These are phyloP conservation scores for Cynopterus brachyotis DNA, from an alignment of 2,113 vertebrate genomes.

Conservation along the genomic window DNA sequence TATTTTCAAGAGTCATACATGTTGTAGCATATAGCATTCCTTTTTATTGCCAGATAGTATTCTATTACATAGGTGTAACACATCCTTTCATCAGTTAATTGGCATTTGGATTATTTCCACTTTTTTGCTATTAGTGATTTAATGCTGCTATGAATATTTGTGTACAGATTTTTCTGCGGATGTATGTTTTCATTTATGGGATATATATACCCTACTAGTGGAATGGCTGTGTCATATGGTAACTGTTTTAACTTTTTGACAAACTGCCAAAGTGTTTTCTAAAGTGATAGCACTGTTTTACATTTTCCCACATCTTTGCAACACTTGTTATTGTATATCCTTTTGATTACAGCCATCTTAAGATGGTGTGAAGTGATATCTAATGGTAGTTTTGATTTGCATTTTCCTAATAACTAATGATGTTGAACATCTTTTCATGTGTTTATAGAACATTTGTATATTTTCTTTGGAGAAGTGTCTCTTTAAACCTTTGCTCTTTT, in stretches of 20 bases:
- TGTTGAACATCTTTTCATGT: neutral
- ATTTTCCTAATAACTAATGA: slow-evolving; percentile 6
- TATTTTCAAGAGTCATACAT: slow-evolving; percentile 11
- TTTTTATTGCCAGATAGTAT: slow-evolving; percentile 22
- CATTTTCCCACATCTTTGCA: neutral
- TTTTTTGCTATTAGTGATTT: slow-evolving; percentile 9
- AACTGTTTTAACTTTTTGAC: slow-evolving; percentile 25
- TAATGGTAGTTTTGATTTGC: slow-evolving; percentile 18
- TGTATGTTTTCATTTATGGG: slow-evolving; percentile 25
- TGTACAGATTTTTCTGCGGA: neutral
- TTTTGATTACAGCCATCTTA: neutral
- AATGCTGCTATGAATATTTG: neutral
- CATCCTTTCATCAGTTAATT: neutral
- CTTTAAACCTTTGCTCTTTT: neutral
- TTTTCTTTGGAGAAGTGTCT: neutral
- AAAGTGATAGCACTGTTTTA: neutral
- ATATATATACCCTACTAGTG: neutral
- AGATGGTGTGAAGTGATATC: neutral
- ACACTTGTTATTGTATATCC: neutral
- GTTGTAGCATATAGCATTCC: neutral
- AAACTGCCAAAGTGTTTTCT: neutral
- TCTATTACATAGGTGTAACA: neutral
- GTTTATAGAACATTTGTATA: neutral
- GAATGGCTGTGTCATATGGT: neutral
- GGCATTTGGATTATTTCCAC: neutral